Evolutionary conservation across 2,797 vertebrate species (phyloP), one percentile per base, ranked within the genome.

Genomic region (Meda fulgida): DNA sequence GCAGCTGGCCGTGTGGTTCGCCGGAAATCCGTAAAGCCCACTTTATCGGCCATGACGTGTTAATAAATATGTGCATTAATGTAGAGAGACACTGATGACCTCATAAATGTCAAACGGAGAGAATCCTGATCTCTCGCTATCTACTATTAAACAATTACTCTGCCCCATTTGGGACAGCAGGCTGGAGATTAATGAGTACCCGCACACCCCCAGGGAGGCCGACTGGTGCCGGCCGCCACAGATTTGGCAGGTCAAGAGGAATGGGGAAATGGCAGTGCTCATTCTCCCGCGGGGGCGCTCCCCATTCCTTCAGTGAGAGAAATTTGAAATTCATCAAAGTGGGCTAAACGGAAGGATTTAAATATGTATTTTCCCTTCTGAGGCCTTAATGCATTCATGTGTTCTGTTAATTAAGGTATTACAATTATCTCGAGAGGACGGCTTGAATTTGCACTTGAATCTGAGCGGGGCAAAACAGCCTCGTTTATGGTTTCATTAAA

Each of bases 161-260:
- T 51, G 11, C 14, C 78, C 85, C 84, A 85, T 87, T 84, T 18
- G 77, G 87, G 85, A 86, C 79, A 88, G 79, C 53, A 58, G 48
- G 84, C 55, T 29, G 76, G 65, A 87, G 85, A 89, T 90, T 89
- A 90, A 89, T 87, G 85, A 88, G 87, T 14, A 78, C 40, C 70
- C 67, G 70, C 19, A 60, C 63, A 84, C 76, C 84, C 88, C 84
- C 58, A 19, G 79, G 86, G 87, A 88, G 23, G 76, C 8, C 55
- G 85, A 78, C 36, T 83, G 79, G 75, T 66, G 55, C 87, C 70
- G 85, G 89, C 85, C 84, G 38, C 85, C 83, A 83, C 46, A 86
- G 73, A 84, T 88, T 87, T 88, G 89, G 75, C 89, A 88, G 87
- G 87, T 90, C 89, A 89, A 79, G 81, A 90, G 86, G 82, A 88